Evolutionary conservation across 2,797 vertebrate species (phyloP).

Genomic region (Spatula versicolor): DNA sequence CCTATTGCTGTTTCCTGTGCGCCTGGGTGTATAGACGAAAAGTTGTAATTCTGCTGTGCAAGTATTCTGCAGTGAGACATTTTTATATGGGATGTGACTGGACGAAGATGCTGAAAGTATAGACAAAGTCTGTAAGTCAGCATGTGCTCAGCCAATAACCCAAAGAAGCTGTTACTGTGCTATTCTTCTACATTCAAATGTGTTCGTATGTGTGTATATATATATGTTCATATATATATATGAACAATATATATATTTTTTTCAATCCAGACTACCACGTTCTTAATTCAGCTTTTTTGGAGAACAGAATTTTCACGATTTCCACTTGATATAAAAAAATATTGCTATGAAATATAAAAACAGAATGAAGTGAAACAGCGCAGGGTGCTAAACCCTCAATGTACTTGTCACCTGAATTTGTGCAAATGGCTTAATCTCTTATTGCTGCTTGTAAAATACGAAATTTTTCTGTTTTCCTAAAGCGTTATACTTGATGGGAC

Average conservation of each 20-base stretch:
- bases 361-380: neutral
- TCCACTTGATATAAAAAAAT: neutral
- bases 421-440: neutral
- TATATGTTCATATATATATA: no score
- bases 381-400: neutral
- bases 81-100: neutral
- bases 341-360: neutral
- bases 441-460: neutral
- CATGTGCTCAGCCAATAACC: neutral
- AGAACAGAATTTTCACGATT: neutral
- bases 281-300: neutral
- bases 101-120: neutral
- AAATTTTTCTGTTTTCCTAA: neutral
- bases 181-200: neutral
- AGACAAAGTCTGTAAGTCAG: neutral
- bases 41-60: neutral
- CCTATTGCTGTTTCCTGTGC: neutral
- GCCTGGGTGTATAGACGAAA: neutral
- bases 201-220: neutral
- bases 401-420: neutral
- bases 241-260: neutral
- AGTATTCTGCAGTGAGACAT: neutral
- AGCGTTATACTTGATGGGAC: neutral
- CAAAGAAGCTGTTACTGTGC: fast-evolving
- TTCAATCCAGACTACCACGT: neutral